Conservation (phyloP, 2,797 vertebrate species). For the Rhabdomys pumilio region DNA sequence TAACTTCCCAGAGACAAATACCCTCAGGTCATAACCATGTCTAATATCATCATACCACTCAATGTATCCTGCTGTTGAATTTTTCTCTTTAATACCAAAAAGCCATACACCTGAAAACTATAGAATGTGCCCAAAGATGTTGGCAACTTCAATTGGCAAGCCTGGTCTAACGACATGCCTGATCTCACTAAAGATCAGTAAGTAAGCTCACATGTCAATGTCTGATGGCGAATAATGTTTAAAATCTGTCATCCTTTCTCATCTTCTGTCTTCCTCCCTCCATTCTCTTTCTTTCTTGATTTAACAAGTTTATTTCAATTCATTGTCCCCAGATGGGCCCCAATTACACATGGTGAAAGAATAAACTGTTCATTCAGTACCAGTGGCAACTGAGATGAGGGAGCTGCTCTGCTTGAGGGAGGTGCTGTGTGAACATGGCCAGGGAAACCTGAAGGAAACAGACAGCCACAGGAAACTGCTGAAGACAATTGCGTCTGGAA, state of each 20-base stretch:
- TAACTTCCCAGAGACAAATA: background rate
- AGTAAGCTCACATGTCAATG: background rate
- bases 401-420: background rate
- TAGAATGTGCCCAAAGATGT: background rate
- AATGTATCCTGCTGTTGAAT: background rate
- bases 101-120: background rate
- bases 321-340: background rate
- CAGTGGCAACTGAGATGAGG: background rate
- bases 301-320: slow-evolving; percentile 39
- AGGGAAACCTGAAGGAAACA: background rate
- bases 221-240: slow-evolving; percentile 5
- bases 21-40: background rate
- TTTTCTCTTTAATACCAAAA: background rate
- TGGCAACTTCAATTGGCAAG: background rate
- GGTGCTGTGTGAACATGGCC: background rate
- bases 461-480: background rate
- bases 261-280: background rate
- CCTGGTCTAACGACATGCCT: slow-evolving; percentile 13
- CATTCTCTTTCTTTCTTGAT: background rate
- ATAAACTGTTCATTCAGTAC: background rate
- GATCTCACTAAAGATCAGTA: background rate
- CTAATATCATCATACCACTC: background rate
- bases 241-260: background rate
- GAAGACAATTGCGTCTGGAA: background rate
- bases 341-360: background rate